Evolutionary conservation across 2,113 vertebrate species (phyloP), one percentile per base, ranked within the genome.

Genomic region (Ploceus nigricollis): DNA sequence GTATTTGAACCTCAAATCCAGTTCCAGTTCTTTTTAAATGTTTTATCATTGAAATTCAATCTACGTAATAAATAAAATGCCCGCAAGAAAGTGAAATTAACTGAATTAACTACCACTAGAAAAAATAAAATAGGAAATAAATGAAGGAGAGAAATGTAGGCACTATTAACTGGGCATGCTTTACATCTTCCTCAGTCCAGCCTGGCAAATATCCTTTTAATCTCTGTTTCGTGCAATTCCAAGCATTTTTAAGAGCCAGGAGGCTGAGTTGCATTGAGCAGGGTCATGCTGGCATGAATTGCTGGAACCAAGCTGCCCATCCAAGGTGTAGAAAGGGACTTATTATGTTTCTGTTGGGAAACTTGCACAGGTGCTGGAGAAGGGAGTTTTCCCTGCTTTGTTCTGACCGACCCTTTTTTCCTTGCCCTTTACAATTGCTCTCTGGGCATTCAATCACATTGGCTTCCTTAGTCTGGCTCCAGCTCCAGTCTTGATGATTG

Each of bases 11-110:
- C 42, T 96, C 53, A 86, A 81, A 82, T 93, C 11, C 58, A 94
- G 27, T 77, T 94, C 73, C 51, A 85, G 50, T 68, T 81, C 8
- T 40, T 81, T 94, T 92, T 37, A 65, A 56, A 61, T 71, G 56
- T 89, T 94, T 94, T 93, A 83, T 94, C 73, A 80, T 47, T 70
- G 63, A 91, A 93, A 95, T 90, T 91, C 44, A 80, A 33, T 66
- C 58, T 63, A 5, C 4, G 2, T 57, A 66, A 78, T 88, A 53
- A 83, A 91, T 88, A 63, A 88, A 89, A 82, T 5, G 19, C 13
- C 44, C 37, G 60, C 66, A 84, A 69, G 24, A 90, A 92, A 93
- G 77, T 77, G 44, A 96, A 93, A 87, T 80, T 77, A 89, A 73
- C 84, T 73, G 51, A 93, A 75, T 35, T 27, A 80, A 65, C n/a